These are phyloP conservation scores for Melanotaenia trifasciata DNA, from an alignment of 2,797 vertebrate genomes.

Conservation along the genomic window DNA sequence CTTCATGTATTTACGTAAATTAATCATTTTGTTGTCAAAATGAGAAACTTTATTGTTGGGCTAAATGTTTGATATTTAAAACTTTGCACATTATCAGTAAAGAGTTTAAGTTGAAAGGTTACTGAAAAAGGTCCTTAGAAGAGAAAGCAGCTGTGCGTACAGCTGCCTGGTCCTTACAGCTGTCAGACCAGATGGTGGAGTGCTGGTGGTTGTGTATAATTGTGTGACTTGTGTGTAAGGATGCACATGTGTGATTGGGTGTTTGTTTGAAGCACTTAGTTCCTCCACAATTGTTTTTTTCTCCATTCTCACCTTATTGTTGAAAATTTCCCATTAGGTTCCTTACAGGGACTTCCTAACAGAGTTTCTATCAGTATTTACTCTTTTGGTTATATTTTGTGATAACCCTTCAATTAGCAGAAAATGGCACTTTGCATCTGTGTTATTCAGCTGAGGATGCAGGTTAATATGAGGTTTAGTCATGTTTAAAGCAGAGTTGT, in stretches of 20 bases:
- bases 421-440: slow-evolving; percentile 11
- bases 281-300: not conserved
- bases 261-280: slow-evolving; percentile 11
- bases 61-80: not conserved
- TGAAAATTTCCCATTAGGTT: not conserved
- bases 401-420: slow-evolving; percentile 6
- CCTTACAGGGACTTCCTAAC: not conserved
- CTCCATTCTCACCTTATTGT: not conserved
- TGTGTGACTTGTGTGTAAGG: slow-evolving; percentile 8
- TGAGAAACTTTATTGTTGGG: slow-evolving; percentile 3
- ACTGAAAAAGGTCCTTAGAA: slow-evolving; percentile 31
- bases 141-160: slow-evolving; percentile 43
- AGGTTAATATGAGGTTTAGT: slow-evolving; percentile 41
- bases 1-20: too few relatives aligned
- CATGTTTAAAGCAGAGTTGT: slow-evolving; percentile 58
- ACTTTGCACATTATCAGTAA: slow-evolving; percentile 9
- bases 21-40: slow-evolving; percentile 1
- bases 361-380: not conserved
- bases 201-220: slow-evolving; percentile 33
- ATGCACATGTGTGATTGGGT: not conserved
- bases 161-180: slow-evolving; percentile 57
- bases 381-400: slow-evolving; percentile 1
- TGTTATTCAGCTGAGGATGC: slow-evolving; percentile 19
- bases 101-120: slow-evolving; percentile 49
- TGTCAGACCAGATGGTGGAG: slow-evolving; percentile 67